Evolutionary conservation across 2,797 vertebrate genomes (phyloP).

Genomic region (Cossypha caffra): DNA sequence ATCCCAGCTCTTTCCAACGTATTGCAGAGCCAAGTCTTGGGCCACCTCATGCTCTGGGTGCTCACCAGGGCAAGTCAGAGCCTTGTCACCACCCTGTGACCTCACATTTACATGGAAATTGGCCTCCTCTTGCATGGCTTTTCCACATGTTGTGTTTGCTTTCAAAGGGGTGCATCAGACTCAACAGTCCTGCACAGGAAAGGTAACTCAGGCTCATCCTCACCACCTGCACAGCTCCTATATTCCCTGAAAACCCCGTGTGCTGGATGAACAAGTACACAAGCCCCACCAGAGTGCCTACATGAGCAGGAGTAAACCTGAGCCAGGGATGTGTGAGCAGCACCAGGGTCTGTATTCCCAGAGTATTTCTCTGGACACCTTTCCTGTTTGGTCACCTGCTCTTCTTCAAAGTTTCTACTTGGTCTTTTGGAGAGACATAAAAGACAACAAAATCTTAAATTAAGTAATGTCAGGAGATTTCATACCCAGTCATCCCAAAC

Average conservation of each 20-base stretch:
- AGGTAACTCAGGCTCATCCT: background rate
- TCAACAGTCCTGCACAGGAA: background rate
- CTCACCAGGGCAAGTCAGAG: background rate
- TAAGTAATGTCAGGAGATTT: background rate
- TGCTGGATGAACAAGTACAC: accelerated
- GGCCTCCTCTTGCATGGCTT: background rate
- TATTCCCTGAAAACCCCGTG: background rate
- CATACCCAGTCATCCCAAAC: background rate
- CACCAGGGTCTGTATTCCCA: accelerated
- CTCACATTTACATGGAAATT: accelerated
- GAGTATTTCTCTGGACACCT: background rate
- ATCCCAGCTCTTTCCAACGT: background rate
- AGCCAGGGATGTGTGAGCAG: background rate
- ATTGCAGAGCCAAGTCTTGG: background rate
- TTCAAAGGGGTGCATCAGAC: background rate
- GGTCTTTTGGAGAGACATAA: background rate
- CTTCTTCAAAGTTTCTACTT: background rate
- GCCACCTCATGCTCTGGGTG: accelerated
- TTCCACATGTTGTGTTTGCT: background rate
- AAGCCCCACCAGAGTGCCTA: background rate
- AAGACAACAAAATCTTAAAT: background rate
- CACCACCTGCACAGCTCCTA: background rate
- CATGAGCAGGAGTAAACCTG: background rate
- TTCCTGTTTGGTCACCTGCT: background rate
- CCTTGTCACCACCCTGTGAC: background rate